Evolutionary conservation across 2,888 invertebrate species (phyloP), one percentile per base, ranked within the genome.

Genomic region (Sycophila texana): DNA sequence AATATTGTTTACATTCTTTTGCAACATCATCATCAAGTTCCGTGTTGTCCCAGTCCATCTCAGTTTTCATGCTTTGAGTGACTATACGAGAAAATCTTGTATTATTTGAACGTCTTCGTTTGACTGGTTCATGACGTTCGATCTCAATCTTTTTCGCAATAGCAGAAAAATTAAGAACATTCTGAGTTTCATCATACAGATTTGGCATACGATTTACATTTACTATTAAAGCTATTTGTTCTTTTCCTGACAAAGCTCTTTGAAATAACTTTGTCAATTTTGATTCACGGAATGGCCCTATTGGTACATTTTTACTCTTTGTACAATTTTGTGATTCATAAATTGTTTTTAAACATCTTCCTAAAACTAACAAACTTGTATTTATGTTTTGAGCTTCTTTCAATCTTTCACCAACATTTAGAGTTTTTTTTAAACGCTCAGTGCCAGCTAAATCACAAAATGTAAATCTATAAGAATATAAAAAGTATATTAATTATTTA

Each of bases 381-480:
- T 99, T 99, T 83, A 99, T 99, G 84, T 95, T 96, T 81, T 96
- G 95, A 0, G 98, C 97, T 91, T 99, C 99, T 83, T 94, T 94
- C 82, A 98, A 91, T 14, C 98, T 91, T 4, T 94, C 94, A 47
- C 97, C 98, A 5, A 93, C 93, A 89, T 96, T 96, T 63, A 94
- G 92, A 0, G 98, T 97, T 86, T 96, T 96, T 71, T 95, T 94
- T 2, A 94, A 92, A 1, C 98, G 93, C 91, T 99, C 98, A 12
- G 97, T 95, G 0, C 99, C 99, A 66, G 99, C 99, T 84, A 99
- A 91, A 92, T 99, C 99, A 90, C 98, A 98, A 86, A 99, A 95
- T 0, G 90, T 82, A 81, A 90, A 90, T 0, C 96, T 95, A 83
- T 96, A 92, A 82, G 55, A 79, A 49, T 71, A 74, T n/a, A 49